A percentile compares a stretch with the other conserved stretches of the same genome.
Evolutionary conservation across 2,113 vertebrate species (phyloP).

Genomic region (Vulpes ferrilata): DNA sequence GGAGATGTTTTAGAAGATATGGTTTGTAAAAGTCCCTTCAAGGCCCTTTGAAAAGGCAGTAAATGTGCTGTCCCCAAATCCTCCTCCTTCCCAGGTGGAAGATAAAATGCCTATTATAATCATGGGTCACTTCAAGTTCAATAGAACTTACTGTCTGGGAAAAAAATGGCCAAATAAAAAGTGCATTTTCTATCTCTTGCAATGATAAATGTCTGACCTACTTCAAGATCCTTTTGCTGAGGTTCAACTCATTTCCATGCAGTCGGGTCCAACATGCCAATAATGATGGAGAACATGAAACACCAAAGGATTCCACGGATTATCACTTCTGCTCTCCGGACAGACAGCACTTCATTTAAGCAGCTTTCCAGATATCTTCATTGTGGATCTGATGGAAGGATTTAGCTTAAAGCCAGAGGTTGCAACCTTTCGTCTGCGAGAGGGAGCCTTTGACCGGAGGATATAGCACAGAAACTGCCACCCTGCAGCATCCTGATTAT

Average conservation of each 20-base stretch:
- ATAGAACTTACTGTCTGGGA: constrained; percentile 58
- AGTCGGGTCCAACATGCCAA: background rate
- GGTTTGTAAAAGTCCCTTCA: constrained; percentile 53
- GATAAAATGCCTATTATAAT: constrained; percentile 80
- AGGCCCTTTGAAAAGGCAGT: constrained; percentile 24
- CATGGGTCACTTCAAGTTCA: constrained; percentile 79
- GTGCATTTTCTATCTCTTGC: constrained; percentile 58
- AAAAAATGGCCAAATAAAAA: constrained; percentile 69
- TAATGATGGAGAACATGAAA: constrained; percentile 47
- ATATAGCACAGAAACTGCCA: background rate
- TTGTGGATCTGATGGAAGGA: constrained; percentile 54
- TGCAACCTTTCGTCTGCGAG: constrained; percentile 15
- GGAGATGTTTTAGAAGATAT: constrained; percentile 20
- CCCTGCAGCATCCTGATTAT: background rate
- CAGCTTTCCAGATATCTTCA: constrained; percentile 39
- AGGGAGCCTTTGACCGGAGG: background rate
- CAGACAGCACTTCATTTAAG: constrained; percentile 62
- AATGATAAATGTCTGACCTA: constrained; percentile 74
- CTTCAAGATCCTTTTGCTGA: constrained; percentile 46
- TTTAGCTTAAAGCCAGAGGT: constrained; percentile 56
- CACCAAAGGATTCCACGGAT: constrained; percentile 39
- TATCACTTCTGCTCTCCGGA: constrained; percentile 26
- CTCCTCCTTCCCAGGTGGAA: constrained; percentile 38
- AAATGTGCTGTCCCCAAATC: constrained; percentile 53
- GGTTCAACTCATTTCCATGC: constrained; percentile 67